Conservation (phyloP, 2,888 invertebrate species). For the Athripsodes cinereus region DNA sequence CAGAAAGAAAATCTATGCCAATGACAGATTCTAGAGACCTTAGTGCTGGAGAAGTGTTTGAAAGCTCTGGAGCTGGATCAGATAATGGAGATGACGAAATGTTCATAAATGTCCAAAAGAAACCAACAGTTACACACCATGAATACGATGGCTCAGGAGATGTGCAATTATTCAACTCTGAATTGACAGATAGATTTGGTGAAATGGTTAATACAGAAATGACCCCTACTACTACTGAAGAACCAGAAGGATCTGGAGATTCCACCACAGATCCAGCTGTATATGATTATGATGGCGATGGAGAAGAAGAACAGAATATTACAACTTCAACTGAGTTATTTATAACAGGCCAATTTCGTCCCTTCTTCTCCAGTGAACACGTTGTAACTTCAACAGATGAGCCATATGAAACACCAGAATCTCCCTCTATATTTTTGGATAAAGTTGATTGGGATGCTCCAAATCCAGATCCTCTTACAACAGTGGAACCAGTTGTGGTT, state of each 20-base stretch:
- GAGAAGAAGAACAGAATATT: conserved; percentile 13
- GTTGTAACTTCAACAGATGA: conserved; percentile 11
- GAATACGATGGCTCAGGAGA: conserved; percentile 44
- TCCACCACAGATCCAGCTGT: not conserved
- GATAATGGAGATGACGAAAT: conserved; percentile 37
- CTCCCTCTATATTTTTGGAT: conserved; percentile 20
- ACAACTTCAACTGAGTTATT: conserved; percentile 19
- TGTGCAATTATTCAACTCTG: conserved; percentile 10
- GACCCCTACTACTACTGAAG: conserved; percentile 8
- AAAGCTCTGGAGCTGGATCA: conserved; percentile 36
- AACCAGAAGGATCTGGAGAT: conserved; percentile 33
- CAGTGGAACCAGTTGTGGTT: conserved; percentile 11
- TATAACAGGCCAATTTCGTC: conserved; percentile 21
- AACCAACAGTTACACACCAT: conserved; percentile 21
- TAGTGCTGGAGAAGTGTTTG: conserved; percentile 37
- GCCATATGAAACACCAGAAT: conserved; percentile 11
- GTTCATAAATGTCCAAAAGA: conserved; percentile 33
- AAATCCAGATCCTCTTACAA: conserved; percentile 3
- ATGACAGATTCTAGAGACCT: conserved; percentile 38
- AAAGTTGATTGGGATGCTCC: conserved; percentile 27
- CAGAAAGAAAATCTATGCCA: conserved; percentile 41
- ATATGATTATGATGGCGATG: conserved; percentile 14
- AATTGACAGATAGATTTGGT: conserved; percentile 22
- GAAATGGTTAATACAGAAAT: not conserved
- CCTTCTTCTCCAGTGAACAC: conserved; percentile 16